phyloP scores from a whole-genome alignment of 2,797 vertebrate genomes.

The Geotrypetes seraphini region DNA sequence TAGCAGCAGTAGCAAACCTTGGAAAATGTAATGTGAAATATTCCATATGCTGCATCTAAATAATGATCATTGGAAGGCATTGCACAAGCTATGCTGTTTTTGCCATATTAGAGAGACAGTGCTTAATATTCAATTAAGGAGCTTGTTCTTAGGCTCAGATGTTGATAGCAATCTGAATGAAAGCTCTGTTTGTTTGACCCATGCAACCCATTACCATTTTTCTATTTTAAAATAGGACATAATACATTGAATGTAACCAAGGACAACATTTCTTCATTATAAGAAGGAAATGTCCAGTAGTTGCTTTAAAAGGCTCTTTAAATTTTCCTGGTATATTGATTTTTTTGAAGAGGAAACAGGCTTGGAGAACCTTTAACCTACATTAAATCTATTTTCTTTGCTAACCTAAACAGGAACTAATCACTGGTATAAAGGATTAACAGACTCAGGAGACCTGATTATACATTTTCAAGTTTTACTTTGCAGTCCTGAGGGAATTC shows the following conservation, averaged over 20 bases:
- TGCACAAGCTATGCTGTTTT: constrained; percentile 33
- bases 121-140: constrained; percentile 48
- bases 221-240: constrained; percentile 41
- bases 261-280: constrained; percentile 19
- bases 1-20: constrained; percentile 39
- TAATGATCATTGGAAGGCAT: constrained; percentile 40
- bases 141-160: constrained; percentile 29
- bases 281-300: constrained; percentile 20
- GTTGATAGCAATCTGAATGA: constrained; percentile 33
- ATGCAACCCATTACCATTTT: constrained; percentile 28
- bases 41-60: constrained; percentile 38
- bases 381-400: constrained; percentile 40
- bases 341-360: constrained; percentile 22
- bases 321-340: constrained; percentile 29
- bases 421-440: constrained; percentile 44
- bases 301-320: constrained; percentile 24
- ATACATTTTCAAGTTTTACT: constrained; percentile 43
- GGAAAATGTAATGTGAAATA: constrained; percentile 43
- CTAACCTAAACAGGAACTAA: constrained; percentile 47
- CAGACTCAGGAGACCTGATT: constrained; percentile 40
- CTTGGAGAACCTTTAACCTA: constrained; percentile 32
- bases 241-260: constrained; percentile 28
- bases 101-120: constrained; percentile 25
- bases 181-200: constrained; percentile 44
- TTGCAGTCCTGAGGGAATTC: constrained; percentile 33